Evolutionary conservation across 1,140 invertebrate genomes (phyloP).

Genomic region (Cepaea nemoralis): DNA sequence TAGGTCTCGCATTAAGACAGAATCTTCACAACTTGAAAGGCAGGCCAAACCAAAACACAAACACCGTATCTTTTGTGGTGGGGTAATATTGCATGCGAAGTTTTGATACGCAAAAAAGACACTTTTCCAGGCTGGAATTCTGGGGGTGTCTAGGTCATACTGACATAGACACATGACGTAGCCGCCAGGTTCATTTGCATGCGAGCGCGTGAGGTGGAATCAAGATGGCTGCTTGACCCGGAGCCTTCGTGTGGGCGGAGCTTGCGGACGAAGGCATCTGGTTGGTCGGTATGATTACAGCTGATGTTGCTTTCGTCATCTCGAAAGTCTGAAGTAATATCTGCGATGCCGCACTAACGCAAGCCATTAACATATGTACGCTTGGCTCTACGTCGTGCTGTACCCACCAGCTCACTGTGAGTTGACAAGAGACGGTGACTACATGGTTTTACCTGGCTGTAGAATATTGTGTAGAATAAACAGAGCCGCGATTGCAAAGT

Average conservation of each 20-base stretch:
- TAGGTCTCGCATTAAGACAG: no score
- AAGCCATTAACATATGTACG: no score
- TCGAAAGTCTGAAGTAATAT: no score
- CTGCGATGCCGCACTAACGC: no score
- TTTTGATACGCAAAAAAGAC: background rate
- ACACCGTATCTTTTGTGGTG: background rate
- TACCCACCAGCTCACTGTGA: no score
- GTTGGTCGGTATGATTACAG: slow-evolving; percentile 4
- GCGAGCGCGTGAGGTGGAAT: background rate
- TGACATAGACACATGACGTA: slow-evolving; percentile 14
- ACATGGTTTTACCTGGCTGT: no score
- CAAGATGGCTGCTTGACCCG: slow-evolving; percentile 12
- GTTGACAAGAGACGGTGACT: no score
- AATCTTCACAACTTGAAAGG: background rate
- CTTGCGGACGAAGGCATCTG: background rate
- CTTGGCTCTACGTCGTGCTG: no score
- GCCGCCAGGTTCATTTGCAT: background rate
- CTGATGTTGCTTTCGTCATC: slow-evolving; percentile 5
- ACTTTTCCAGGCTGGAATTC: background rate
- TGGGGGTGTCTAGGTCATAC: background rate
- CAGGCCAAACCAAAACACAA: background rate
- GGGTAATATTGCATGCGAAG: no score
- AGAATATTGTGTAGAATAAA: no score
- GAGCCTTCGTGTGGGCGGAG: background rate
- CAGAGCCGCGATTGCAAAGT: no score